Base-by-base conservation (phyloP, 2,797 vertebrate genomes). In the Tauraco hartlaubi region DNA sequence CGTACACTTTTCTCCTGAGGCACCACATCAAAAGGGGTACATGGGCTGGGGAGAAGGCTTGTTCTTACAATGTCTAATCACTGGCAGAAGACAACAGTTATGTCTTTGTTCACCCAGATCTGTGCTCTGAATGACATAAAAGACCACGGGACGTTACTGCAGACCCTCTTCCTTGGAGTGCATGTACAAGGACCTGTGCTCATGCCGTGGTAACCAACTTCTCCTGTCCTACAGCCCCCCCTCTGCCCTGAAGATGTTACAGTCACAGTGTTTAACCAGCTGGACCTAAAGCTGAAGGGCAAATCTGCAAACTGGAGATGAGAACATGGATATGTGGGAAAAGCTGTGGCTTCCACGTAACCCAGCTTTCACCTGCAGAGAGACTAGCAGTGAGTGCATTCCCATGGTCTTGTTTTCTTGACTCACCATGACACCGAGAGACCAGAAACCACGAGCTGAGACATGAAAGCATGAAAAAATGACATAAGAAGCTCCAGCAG, bases 131-230 rank as follows among this genome's bases (percentile, higher is more conserved):
- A 54, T 2, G 22, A 11, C 16, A 15, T 7, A 55, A 78, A 78
- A 71, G 37, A 25, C 11, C 2, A 0, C 0, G 6, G 20, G 35
- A 37, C 3, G 1, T 43, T 39, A 25, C 20, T 29, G 17, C 20
- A 59, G 22, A 37, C 3, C 29, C 12, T 33, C 10, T 28, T 61
- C 31, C 51, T 54, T 33, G 44, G 6, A 39, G 5, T 5, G 11
- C 46, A 23, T 4, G 11, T 9, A 4, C 25, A 37, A 25, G 23
- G 33, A 49, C 4, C 8, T 58, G 29, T 25, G 73, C 13, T 83
- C 23, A 31, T 2, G 0, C 5, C 9, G 1, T 7, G 35, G 5
- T 18, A 56, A 68, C 15, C 23, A 56, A 46, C 21, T 35, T 39
- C 41, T 79, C 25, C 33, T 39, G 15, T 5, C 64, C 63, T 15